These are phyloP conservation scores for Anolis apletophallus DNA, from an alignment of 2,797 vertebrate genomes.

Conservation along the genomic window DNA sequence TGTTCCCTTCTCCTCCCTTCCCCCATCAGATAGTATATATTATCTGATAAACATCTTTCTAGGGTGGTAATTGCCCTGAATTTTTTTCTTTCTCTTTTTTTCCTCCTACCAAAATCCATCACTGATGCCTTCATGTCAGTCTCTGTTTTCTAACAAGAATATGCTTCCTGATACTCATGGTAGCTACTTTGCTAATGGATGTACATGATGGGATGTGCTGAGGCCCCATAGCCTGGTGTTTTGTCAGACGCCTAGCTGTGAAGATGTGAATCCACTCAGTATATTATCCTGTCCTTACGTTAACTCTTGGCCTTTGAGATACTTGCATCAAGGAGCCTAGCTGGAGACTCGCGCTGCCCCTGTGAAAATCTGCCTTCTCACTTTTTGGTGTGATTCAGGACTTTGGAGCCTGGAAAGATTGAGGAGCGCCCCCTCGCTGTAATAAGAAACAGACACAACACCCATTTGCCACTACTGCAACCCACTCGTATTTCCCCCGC, in stretches of 20 bases:
- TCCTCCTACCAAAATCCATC: conserved; percentile 50
- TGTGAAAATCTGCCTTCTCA: conserved; percentile 86
- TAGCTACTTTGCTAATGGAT: conserved; percentile 63
- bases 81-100: conserved; percentile 58
- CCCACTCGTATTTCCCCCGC: conserved; percentile 66
- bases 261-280: conserved; percentile 71
- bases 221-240: conserved; percentile 64
- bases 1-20: conserved; percentile 57
- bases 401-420: conserved; percentile 85
- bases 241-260: conserved; percentile 72
- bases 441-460: conserved; percentile 98
- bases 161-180: conserved; percentile 48
- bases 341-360: conserved; percentile 86
- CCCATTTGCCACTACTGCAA: conserved; percentile 72
- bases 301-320: conserved; percentile 63
- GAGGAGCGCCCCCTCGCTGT: conserved; percentile 86
- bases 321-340: conserved; percentile 75
- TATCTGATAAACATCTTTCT: conserved; percentile 69
- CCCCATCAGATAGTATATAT: conserved; percentile 64
- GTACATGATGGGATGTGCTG: conserved; percentile 57
- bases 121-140: conserved; percentile 49
- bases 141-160: conserved; percentile 74
- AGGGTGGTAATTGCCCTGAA: conserved; percentile 72
- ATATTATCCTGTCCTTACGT: conserved; percentile 60
- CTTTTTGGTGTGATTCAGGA: conserved; percentile 86